phyloP scores from a whole-genome alignment of 2,888 invertebrate genomes.

The Pyrocoelia pectoralis region DNA sequence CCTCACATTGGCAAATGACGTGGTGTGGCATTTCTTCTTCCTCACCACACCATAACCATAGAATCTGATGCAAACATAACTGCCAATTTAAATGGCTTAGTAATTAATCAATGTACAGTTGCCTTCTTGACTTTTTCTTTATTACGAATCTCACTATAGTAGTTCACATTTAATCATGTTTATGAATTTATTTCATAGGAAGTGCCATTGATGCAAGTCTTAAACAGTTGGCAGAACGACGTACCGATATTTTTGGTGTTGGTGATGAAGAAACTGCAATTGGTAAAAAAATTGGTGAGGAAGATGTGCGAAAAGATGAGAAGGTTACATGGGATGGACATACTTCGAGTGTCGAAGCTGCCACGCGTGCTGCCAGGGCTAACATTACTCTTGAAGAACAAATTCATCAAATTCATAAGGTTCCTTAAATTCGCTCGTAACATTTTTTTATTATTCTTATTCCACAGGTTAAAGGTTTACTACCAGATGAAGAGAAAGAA shows the following conservation, averaged over 20 bases:
- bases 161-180: no score
- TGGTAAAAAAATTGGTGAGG: constrained; percentile 96
- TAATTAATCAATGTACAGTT: no score
- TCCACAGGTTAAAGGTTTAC: constrained; percentile 88
- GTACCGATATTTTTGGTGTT: constrained; percentile 99
- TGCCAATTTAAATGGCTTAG: no score
- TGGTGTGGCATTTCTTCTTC: no score
- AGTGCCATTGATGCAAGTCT: constrained; percentile 96
- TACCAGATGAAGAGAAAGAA: constrained; percentile 96
- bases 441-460: no score
- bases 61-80: no score
- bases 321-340: constrained; percentile 99
- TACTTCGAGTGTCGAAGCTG: constrained; percentile 95
- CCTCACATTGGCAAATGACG: no score
- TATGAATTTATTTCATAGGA: no score
- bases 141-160: no score
- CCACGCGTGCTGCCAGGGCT: constrained; percentile 91
- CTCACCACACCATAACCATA: no score
- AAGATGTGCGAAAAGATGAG: constrained; percentile 84
- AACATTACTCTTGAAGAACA: constrained; percentile 97
- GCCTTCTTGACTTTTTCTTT: no score
- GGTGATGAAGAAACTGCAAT: constrained; percentile 99
- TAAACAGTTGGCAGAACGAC: constrained; percentile 95
- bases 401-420: constrained; percentile 96
- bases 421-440: no score